Base-by-base conservation (phyloP, 2,888 invertebrate genomes). In the Ichneumon xanthorius region DNA sequence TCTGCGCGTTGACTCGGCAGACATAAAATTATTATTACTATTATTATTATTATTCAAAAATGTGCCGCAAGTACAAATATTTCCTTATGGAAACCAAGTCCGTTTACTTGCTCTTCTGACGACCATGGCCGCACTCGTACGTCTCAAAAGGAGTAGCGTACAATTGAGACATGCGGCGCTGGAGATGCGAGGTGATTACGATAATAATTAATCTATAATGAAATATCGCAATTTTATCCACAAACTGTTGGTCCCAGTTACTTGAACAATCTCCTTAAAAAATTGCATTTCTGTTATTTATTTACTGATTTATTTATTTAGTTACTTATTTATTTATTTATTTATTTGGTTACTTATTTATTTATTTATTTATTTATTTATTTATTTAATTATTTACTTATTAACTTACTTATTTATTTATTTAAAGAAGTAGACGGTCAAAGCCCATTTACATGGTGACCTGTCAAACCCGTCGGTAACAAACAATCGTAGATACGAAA, bases 91-190 rank as follows among this genome's bases (percentile, higher is more conserved):
- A 86, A 87, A 77, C 30, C 77, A 71, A 79, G 82, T 84, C 80
- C 26, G 70, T 82, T 63, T 33, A 58, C 50, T 80, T 63, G 75
- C 73, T 84, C 48, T 26, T 84, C 85, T 87, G 87, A 87, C 85
- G 65, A 89, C 82, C 70, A 94, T 93, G 94, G 93, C 94, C 63
- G 94, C 94, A 53, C 91, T 94, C 45, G 92, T 93, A 53, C 93
- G 92, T 84, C 92, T 95, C 22, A 95, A 95, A 91, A 93, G 95
- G 76, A 94, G 95, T 67, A 95, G 95, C 90, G 95, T 95, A 68
- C 95, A 95, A 90, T 90, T 95, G 67, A 95, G 95, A 90, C 94
- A 94, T 86, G 95, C 95, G n/a, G 95, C 95, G 33, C 95, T 95
- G 90, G 95, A 95, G 88, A 95, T 95, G 75, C 95, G 95, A 92